Conservation (phyloP, 92 coral and sea anemone species). For the Bergia sp. region DNA sequence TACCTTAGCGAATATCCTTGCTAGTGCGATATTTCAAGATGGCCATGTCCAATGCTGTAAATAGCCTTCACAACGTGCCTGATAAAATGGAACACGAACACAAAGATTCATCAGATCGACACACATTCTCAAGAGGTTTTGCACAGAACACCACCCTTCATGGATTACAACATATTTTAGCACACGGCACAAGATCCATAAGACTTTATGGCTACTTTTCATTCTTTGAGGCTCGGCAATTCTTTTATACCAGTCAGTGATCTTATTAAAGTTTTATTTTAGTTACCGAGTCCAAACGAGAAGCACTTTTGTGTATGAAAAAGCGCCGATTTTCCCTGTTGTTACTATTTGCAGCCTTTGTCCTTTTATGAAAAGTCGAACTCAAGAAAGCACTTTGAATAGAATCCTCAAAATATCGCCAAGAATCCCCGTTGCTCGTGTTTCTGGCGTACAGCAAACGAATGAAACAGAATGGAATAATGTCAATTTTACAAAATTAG, state of each 20-base stretch:
- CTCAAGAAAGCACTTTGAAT: neutral
- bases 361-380: conserved; percentile 23
- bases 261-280: conserved; percentile 37
- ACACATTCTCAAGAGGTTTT: conserved; percentile 28
- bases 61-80: neutral
- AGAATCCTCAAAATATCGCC: neutral
- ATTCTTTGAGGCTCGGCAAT: conserved; percentile 30
- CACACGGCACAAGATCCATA: conserved; percentile 33
- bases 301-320: conserved; percentile 18
- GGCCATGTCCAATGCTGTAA: neutral
- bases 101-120: neutral
- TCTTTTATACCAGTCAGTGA: conserved; percentile 18
- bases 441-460: neutral
- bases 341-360: conserved; percentile 70
- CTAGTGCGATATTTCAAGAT: neutral
- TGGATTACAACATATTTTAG: conserved; percentile 53
- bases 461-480: conserved; percentile 35
- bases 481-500: neutral
- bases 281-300: conserved; percentile 44
- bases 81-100: neutral
- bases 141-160: conserved; percentile 52
- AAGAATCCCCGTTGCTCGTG: neutral
- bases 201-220: conserved; percentile 52
- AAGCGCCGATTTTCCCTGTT: conserved; percentile 55
- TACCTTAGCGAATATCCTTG: neutral